phyloP scores from a whole-genome alignment of 2,113 vertebrate genomes.

The Synchiropus splendidus region DNA sequence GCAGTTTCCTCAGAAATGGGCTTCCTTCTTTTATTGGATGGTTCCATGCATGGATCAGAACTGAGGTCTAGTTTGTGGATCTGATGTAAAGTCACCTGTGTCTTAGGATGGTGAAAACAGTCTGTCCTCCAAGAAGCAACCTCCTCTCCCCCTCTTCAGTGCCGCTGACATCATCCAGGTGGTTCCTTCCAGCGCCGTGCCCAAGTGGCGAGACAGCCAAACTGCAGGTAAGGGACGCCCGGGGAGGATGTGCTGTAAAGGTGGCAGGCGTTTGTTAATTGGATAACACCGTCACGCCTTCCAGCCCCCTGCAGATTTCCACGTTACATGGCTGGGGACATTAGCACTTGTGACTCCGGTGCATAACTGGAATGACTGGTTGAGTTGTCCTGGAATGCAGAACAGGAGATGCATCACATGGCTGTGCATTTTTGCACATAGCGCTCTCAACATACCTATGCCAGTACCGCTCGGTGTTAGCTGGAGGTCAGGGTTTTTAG shows the following conservation, averaged over 20 bases:
- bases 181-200: conserved; percentile 30
- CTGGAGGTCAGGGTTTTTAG: conserved; percentile 15
- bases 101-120: no score
- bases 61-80: no score
- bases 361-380: conserved; percentile 45
- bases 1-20: no score
- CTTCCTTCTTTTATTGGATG: no score
- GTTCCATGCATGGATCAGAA: no score
- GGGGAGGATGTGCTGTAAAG: neutral
- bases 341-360: neutral
- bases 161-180: conserved; percentile 65
- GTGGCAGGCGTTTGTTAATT: no score
- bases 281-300: no score
- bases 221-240: conserved; percentile 17
- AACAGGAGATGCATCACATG: conserved; percentile 17
- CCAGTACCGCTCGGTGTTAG: neutral
- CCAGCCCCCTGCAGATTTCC: no score
- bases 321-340: no score
- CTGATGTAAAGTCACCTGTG: no score
- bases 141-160: conserved; percentile 49
- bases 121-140: conserved; percentile 36
- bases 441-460: conserved; percentile 25
- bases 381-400: conserved; percentile 24
- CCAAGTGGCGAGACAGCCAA: conserved; percentile 31
- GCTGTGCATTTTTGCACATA: conserved; percentile 8